A percentile compares a stretch with the other conserved stretches of the same genome.
Evolutionary conservation across 2,888 invertebrate genomes (phyloP).

Genomic region (Laspeyria flexula): DNA sequence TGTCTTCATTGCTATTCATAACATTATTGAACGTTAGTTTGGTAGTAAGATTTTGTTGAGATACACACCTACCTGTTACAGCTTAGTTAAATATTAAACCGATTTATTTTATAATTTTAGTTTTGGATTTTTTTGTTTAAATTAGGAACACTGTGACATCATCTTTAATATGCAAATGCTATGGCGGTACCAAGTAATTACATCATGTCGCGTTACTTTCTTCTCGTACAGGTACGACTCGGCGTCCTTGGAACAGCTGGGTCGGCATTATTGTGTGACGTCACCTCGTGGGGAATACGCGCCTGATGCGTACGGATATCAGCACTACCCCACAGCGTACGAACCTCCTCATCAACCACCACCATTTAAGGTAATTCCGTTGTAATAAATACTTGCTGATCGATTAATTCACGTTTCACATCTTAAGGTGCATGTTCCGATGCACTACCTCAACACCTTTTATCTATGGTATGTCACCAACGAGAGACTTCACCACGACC

Average conservation of each 20-base stretch:
- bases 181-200: neutral
- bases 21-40: neutral
- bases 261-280: slow-evolving; percentile 83
- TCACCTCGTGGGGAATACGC: slow-evolving; percentile 83
- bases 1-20: neutral
- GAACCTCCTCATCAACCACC: slow-evolving; percentile 67
- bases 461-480: too few species aligned
- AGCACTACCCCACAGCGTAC: slow-evolving; percentile 76
- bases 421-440: too few species aligned
- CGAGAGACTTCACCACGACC: too few species aligned
- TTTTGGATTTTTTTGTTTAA: too few species aligned
- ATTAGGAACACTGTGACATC: too few species aligned
- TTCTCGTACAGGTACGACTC: slow-evolving; percentile 72
- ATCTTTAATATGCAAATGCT: neutral
- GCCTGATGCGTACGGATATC: slow-evolving; percentile 77
- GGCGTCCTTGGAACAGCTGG: slow-evolving; percentile 78
- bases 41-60: neutral
- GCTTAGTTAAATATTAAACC: neutral
- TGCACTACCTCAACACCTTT: too few species aligned
- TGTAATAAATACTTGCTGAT: neutral
- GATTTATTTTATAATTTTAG: too few species aligned
- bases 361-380: slow-evolving; percentile 66
- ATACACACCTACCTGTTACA: neutral
- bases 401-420: too few species aligned
- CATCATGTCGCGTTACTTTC: neutral